These are phyloP conservation scores for Lasius platythorax DNA, from an alignment of 2,888 invertebrate genomes.

Conservation along the genomic window DNA sequence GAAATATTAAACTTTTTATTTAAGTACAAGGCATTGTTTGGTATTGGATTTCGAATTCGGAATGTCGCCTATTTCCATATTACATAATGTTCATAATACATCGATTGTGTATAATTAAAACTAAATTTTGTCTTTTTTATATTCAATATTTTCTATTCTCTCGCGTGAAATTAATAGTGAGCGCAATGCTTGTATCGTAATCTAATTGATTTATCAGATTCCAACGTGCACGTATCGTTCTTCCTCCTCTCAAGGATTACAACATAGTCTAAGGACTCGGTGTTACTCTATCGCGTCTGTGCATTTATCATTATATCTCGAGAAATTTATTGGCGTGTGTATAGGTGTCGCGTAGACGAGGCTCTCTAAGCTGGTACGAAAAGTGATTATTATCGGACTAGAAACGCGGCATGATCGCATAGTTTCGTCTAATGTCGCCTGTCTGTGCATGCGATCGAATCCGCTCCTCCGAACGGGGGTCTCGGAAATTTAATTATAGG, in stretches of 20 bases:
- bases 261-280: not conserved
- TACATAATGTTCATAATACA: not conserved
- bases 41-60: not conserved
- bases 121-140: not conserved
- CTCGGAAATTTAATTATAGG: conserved; percentile 44
- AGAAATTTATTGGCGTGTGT: conserved; percentile 10
- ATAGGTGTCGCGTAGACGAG: not conserved
- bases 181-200: not conserved
- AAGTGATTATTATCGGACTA: conserved; percentile 45
- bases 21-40: not conserved
- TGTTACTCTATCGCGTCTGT: conserved; percentile 26
- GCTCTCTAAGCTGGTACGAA: not conserved
- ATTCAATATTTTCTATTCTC: not conserved
- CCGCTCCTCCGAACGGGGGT: not conserved
- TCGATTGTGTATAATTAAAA: not conserved
- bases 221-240: not conserved
- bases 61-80: not conserved
- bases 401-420: conserved; percentile 4
- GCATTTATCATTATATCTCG: conserved; percentile 13
- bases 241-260: not conserved
- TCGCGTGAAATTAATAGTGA: not conserved
- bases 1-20: not conserved
- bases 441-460: conserved; percentile 10
- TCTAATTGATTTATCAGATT: not conserved
- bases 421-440: conserved; percentile 9